Conservation (phyloP, 2,797 vertebrate genomes). For the Catharus ustulatus region DNA sequence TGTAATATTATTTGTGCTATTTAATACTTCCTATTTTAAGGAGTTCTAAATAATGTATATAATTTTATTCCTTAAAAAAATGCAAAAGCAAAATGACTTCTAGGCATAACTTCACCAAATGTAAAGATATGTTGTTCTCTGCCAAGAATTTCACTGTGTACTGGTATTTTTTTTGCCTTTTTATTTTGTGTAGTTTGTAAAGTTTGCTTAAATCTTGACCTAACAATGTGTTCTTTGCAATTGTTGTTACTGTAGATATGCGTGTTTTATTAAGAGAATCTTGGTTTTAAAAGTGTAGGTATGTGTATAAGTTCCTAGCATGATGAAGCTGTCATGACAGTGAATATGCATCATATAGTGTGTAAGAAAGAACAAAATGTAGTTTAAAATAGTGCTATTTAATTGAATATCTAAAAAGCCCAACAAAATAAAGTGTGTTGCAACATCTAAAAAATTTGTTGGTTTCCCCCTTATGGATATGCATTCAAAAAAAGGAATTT, state of each 20-base stretch:
- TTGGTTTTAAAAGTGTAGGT: conserved; percentile 63
- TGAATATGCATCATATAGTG: conserved; percentile 76
- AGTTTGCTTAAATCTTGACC: conserved; percentile 62
- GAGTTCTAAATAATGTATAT: conserved; percentile 77
- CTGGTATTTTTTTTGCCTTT: conserved; percentile 28
- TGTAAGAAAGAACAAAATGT: conserved; percentile 71
- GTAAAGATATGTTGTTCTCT: conserved; percentile 76
- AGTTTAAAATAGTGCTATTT: conserved; percentile 76
- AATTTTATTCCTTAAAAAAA: conserved; percentile 70
- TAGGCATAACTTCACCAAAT: conserved; percentile 80
- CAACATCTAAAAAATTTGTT: conserved; percentile 24
- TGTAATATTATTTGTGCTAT: conserved; percentile 75
- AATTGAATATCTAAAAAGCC: conserved; percentile 85
- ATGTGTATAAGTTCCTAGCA: conserved; percentile 76
- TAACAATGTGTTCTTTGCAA: conserved; percentile 58
- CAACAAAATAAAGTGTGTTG: conserved; percentile 82
- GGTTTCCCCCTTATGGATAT: not conserved
- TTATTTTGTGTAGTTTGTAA: conserved; percentile 74
- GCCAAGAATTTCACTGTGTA: conserved; percentile 51
- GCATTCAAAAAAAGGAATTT: not conserved
- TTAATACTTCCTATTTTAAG: conserved; percentile 75
- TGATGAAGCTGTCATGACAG: conserved; percentile 79
- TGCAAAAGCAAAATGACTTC: conserved; percentile 64
- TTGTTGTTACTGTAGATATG: conserved; percentile 73
- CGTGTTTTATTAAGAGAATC: conserved; percentile 64